Conservation (phyloP, 1,140 invertebrate species). For the Nylanderia fulva region DNA sequence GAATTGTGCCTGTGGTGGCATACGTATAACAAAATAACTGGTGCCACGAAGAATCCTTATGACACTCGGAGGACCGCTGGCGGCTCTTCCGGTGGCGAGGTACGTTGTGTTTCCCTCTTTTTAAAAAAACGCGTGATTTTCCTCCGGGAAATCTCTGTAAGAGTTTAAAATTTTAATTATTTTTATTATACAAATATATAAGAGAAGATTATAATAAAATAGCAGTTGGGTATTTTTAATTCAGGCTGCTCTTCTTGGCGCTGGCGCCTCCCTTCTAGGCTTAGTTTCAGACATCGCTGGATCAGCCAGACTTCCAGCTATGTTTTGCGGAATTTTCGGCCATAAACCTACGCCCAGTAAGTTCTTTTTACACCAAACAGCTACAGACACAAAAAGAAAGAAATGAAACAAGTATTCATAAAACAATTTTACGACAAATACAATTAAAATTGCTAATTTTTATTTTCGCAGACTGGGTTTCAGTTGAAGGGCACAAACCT, state of each 20-base stretch:
- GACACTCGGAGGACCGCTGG: constrained; percentile 90
- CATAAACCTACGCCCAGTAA: constrained; percentile 91
- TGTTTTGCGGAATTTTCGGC: constrained; percentile 95
- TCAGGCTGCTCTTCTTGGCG: constrained; percentile 89
- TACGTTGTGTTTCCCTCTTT: constrained; percentile 44
- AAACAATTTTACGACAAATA: neutral
- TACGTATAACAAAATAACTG: constrained; percentile 94
- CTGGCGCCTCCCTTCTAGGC: constrained; percentile 92
- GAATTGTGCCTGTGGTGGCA: constrained; percentile 97
- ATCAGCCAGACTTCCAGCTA: constrained; percentile 93
- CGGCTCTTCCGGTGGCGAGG: constrained; percentile 86
- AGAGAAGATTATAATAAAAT: neutral
- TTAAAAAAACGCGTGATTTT: neutral
- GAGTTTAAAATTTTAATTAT: neutral
- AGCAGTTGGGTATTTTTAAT: neutral
- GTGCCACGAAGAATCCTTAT: constrained; percentile 95
- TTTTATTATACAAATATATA: neutral
- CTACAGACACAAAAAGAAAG: neutral
- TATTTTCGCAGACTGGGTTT: constrained; percentile 70
- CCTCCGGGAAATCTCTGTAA: neutral
- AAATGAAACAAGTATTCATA: neutral
- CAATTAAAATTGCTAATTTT: neutral
- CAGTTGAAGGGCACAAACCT: constrained; percentile 84
- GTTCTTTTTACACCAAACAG: neutral
- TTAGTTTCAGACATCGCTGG: constrained; percentile 95